Evolutionary conservation across 2,797 vertebrate genomes (phyloP), one percentile per base, ranked within the genome.

Genomic region (Phalloptychus januarius): DNA sequence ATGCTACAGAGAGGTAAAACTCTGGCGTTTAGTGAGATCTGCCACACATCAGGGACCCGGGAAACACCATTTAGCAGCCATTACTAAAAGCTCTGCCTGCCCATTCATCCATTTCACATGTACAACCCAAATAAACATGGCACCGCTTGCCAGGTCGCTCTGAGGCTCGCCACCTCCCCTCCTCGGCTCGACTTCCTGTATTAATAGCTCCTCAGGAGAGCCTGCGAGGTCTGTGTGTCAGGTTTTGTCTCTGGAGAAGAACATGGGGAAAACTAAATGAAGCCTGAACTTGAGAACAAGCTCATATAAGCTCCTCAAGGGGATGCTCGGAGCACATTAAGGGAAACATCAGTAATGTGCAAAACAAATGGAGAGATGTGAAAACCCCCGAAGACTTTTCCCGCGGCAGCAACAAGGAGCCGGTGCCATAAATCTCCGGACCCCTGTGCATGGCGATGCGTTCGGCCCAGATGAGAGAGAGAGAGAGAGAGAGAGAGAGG

Each of bases 141-240:
- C 86, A 90, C 79, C 52, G 80, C 88, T 88, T 83, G 87, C 89
- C 88, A 90, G 83, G 91, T 93, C 89, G 88, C 89, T 93, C 78
- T 89, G 86, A 90, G 82, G 76, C 89, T 88, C 69, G 61, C 85
- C 89, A 87, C 84, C 85, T 83, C 82, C 78, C 82, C 85, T 89
- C 83, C 83, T 87, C 88, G 87, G 88, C 89, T 92, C 65, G 81
- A 83, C 82, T 86, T 83, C 82, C 78, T 54, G 85, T 93, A 95
- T 95, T 95, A 96, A 96, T 95, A 95, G 94, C 93, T 93, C 89
- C 95, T 95, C 95, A 67, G 88, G 94, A 95, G 95, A 96, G 90
- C 82, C 82, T 45, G 84, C 90, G 87, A 92, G 90, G 90, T 91
- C 93, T 91, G 88, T 82, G 88, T 88, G 92, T 94, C 94, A 94